Evolutionary conservation across 2,113 vertebrate genomes (phyloP).

Genomic region (Panthera tigris): DNA sequence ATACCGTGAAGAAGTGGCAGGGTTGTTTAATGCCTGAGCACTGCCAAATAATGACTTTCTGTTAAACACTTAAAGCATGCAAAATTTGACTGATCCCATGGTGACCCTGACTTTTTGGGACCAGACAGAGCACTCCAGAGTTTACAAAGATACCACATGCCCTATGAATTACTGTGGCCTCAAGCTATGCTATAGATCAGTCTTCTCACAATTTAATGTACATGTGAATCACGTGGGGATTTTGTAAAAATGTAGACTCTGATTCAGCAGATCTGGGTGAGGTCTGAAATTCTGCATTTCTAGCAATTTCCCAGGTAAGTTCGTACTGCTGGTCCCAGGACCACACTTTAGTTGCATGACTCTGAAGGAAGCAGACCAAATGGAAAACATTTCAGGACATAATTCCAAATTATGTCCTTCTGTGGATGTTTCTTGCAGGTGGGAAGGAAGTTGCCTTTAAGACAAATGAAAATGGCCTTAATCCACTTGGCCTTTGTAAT

Average conservation of each 20-base stretch:
- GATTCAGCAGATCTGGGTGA: background rate
- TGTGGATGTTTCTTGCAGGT: background rate
- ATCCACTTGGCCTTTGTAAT: slow-evolving; percentile 16
- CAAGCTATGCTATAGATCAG: background rate
- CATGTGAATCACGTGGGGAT: slow-evolving; percentile 32
- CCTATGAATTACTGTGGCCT: background rate
- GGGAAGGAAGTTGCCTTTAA: background rate
- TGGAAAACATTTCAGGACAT: background rate
- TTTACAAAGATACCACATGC: background rate
- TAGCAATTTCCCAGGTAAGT: background rate
- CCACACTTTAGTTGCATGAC: background rate
- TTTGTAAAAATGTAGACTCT: slow-evolving; percentile 15
- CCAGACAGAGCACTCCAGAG: background rate
- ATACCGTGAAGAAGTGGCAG: background rate
- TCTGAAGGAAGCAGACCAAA: background rate
- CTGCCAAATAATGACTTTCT: background rate
- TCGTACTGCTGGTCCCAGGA: background rate
- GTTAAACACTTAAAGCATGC: background rate
- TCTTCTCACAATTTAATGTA: background rate
- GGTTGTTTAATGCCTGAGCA: background rate
- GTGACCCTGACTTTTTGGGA: background rate
- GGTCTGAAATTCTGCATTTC: background rate
- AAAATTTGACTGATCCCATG: background rate
- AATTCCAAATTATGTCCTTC: background rate
- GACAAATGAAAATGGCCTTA: slow-evolving; percentile 8